Base-by-base conservation (phyloP, 2,797 vertebrate genomes). In the Strix occidentalis region DNA sequence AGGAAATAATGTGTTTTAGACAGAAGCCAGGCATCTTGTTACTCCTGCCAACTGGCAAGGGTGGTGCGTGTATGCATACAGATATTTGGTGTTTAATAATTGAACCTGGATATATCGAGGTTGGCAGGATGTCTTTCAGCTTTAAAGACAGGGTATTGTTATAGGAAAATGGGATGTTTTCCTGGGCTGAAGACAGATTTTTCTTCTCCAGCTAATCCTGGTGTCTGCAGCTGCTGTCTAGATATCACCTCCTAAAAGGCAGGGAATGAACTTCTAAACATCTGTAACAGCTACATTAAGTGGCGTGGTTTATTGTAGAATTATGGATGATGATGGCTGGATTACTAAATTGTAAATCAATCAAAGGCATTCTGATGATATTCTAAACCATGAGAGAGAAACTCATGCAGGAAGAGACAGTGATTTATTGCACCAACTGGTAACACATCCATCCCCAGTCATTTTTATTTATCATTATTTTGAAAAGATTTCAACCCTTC, bases 351-450 rank as follows among this genome's bases (percentile, higher is more conserved):
- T 92, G 93, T 96, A 96, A 97, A 97, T 96, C 95, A 95, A 11
- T 95, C 96, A 91, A 80, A 80, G 78, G 77, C 63, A 66, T 86
- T 93, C 57, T 90, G 92, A 79, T 85, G 76, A 70, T 95, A 88
- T 68, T 66, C 74, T 93, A 96, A 92, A 90, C 81, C 77, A 81
- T 77, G 85, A 84, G 87, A 90, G 91, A 76, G 68, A 71, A 77
- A 37, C 74, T 93, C 50, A 11, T 63, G 84, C 50, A 41, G 87
- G 91, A 88, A 39, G 87, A 87, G 60, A 86, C 89, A 90, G 58
- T 90, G 95, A 96, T 96, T 95, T 96, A 97, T 86, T 89, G 71
- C 90, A 84, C 93, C 96, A 96, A 78, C 91, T 94, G 89, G 78
- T 84, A 84, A 96, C 61, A 31, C 61, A 46, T 88, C 94, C 79